Conservation (phyloP, 1,140 invertebrate genomes). For the Periplaneta americana region DNA sequence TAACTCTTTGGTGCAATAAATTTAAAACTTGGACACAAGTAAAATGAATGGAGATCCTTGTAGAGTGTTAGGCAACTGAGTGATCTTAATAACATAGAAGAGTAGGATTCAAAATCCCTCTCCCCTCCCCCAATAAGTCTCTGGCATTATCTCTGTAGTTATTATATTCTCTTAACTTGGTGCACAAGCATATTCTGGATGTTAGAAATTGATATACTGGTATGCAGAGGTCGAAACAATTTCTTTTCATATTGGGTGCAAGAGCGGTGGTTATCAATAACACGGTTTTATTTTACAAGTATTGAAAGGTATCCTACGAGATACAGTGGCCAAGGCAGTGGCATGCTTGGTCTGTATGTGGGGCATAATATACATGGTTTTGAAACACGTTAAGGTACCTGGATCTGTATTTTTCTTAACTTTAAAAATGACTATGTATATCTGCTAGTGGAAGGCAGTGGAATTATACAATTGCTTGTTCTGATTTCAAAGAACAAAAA, state of each 20-base stretch:
- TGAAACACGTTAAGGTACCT: not conserved
- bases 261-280: not conserved
- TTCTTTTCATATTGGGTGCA: not conserved
- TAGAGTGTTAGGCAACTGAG: not conserved
- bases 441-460: too few relatives aligned
- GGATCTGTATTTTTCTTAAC: too few relatives aligned
- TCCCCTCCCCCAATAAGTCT: not conserved
- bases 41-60: not conserved
- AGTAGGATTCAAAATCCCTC: not conserved
- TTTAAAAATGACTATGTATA: too few relatives aligned
- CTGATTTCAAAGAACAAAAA: not conserved
- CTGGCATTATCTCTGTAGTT: not conserved
- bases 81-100: not conserved
- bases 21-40: conserved; percentile 2
- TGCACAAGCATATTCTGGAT: not conserved
- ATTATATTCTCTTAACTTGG: not conserved
- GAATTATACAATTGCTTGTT: not conserved
- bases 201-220: not conserved
- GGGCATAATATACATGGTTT: not conserved
- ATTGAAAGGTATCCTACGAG: not conserved
- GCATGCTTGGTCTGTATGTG: not conserved
- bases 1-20: conserved; percentile 4
- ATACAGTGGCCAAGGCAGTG: not conserved
- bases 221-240: not conserved
- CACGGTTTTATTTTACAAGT: not conserved